A percentile compares a stretch with the other conserved stretches of the same genome.
Conservation (phyloP, 2,113 vertebrate species). For the Grammomys dolichurus region DNA sequence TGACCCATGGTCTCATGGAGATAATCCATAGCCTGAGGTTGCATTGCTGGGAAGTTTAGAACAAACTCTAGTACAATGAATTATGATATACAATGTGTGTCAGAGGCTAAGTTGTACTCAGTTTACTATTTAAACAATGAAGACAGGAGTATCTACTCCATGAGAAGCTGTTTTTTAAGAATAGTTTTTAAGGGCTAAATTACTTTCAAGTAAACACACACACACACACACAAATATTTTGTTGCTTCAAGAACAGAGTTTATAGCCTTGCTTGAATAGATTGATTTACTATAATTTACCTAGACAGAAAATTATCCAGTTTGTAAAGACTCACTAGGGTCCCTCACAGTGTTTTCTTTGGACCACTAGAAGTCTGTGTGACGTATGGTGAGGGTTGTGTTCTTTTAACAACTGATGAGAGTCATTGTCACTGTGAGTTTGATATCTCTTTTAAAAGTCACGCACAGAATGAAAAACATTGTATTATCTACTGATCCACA, state of each 20-base stretch:
- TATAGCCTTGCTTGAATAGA: conserved; percentile 23
- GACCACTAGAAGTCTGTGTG: not conserved
- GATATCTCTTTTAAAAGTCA: not conserved
- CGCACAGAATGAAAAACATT: not conserved
- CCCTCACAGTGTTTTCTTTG: conserved; percentile 15
- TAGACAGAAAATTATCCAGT: conserved; percentile 25
- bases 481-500: not conserved
- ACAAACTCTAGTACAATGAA: not conserved
- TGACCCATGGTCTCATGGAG: not conserved
- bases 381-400: not conserved
- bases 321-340: not conserved
- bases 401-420: not conserved
- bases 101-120: not conserved
- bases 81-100: not conserved
- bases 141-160: not conserved
- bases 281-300: conserved; percentile 25
- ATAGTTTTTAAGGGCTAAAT: not conserved
- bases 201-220: not conserved
- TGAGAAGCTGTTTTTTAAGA: conserved; percentile 16
- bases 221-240: not conserved
- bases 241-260: not conserved
- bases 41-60: not conserved
- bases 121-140: not conserved
- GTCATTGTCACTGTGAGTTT: not conserved
- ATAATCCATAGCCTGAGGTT: not conserved